These are phyloP conservation scores for Lasius platythorax DNA, from an alignment of 2,888 invertebrate genomes.

Conservation along the genomic window DNA sequence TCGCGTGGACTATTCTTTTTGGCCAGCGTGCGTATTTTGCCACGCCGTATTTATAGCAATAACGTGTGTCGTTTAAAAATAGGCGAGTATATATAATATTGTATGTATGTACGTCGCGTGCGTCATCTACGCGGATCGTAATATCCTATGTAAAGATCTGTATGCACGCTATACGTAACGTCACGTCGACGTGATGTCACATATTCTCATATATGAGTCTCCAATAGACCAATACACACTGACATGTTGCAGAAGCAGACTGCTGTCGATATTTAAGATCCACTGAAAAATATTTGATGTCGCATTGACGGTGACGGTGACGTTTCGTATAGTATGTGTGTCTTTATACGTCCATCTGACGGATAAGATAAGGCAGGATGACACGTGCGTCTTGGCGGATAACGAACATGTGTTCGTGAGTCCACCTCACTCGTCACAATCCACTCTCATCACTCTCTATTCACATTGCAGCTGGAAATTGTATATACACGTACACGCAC, in stretches of 20 bases:
- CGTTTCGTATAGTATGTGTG: too few relatives aligned
- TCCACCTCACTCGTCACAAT: not conserved
- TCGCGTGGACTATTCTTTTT: slow-evolving; percentile 46
- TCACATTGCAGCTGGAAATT: not conserved
- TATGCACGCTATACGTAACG: not conserved
- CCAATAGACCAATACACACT: not conserved
- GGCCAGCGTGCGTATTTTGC: slow-evolving; percentile 65
- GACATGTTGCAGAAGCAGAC: not conserved
- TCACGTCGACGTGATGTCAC: not conserved
- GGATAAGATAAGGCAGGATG: not conserved
- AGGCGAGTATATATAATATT: slow-evolving; percentile 56
- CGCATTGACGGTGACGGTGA: not conserved
- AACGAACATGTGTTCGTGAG: not conserved
- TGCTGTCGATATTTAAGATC: not conserved
- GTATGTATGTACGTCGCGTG: not conserved
- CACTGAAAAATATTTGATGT: not conserved
- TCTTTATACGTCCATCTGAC: not conserved
- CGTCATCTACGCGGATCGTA: slow-evolving; percentile 9
- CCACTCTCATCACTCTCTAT: not conserved
- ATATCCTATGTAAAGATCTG: not conserved
- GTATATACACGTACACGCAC: not conserved
- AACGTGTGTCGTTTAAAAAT: slow-evolving; percentile 59
- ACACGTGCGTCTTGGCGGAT: not conserved
- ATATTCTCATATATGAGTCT: not conserved
- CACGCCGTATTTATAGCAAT: slow-evolving; percentile 72